Evolutionary conservation across 2,797 vertebrate genomes (phyloP), one percentile per base, ranked within the genome.

Genomic region (Spizella passerina): DNA sequence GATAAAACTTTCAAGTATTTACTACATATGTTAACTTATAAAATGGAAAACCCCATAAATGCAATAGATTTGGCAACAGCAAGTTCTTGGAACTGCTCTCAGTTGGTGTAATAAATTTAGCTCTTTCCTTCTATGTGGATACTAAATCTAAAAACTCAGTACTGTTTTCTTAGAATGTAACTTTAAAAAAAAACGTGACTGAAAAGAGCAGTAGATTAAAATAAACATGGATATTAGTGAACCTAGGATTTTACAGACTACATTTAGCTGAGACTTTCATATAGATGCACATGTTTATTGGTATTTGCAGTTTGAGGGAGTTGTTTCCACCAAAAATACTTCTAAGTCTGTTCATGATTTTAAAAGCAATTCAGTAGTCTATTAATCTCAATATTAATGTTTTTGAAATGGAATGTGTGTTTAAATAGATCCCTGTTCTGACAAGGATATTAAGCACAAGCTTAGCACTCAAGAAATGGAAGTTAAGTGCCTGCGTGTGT

Each of bases 81-180:
- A 90, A 96, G 91, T 94, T 93, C 91, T 97, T 97, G 96, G 96
- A 96, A 94, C 96, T 95, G 94, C 72, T 97, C 93, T 97, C 96
- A 94, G 90, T 94, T 96, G 91, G 83, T 96, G 61, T 96, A 97
- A 96, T 97, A 97, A 97, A 97, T 96, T 96, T 97, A 97, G 96
- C 93, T 97, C 94, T 96, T 97, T 93, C 94, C 90, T 87, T 95
- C 93, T 95, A 94, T 97, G 81, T 96, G 92, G 96, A 93, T 96
- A 95, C 94, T 95, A 97, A 96, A 97, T 94, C 91, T 95, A 94
- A 96, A 97, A 97, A 85, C 80, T 96, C 91, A 80, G 82, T 92
- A 87, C 90, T 91, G 88, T 94, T 96, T 97, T 95, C 94, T 94
- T 94, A 93, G 85, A 93, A 91, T 96, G 86, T 95, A 96, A 93